Evolutionary conservation across 2,113 vertebrate species (phyloP), one percentile per base, ranked within the genome.

Genomic region (Casuarius casuarius): DNA sequence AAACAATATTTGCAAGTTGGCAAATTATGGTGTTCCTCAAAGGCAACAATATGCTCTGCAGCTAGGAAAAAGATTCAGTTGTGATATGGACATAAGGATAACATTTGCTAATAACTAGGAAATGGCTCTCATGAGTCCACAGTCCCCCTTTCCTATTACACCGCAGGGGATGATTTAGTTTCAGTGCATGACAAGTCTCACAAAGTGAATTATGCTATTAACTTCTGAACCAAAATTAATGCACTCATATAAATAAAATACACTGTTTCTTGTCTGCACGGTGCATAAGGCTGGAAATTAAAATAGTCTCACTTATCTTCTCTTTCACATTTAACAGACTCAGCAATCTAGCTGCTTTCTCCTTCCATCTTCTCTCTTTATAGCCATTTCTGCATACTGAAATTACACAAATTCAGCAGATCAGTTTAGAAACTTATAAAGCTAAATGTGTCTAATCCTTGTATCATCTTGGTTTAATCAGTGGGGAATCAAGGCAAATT

Each of bases 61-160:
- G 61, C 70, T 87, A 92, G 63, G 56, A 86, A 92, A 90, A 89
- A 48, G 52, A 31, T 46, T 93, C 59, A 28, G 26, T 48, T 81
- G 33, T 26, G 31, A 44, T 68, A 52, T 48, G 84, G 88, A 87
- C 80, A 93, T 89, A 90, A 92, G 77, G 91, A 95, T 89, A 89
- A 95, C 96, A 96, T 97, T 97, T 91, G 74, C 67, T 96, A 96
- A 87, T 87, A 84, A 92, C 91, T 89, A 86, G 80, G 77, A 94
- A 95, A 96, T 89, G 80, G 62, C 44, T 82, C 94, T 89, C 80
- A 70, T 66, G 95, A 61, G 89, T 44, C 65, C 73, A 46, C 49
- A 89, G 86, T 72, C 62, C 62, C 84, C 58, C 67, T 82, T 96
- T 70, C 7, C 0, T 85, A 78, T 92, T 82, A 62, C 66, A 95